Percentiles rank a stretch among this genome's conserved stretches.
These are phyloP conservation scores for Synanthedon vespiformis DNA, from an alignment of 2,888 invertebrate species.

Conservation along the genomic window DNA sequence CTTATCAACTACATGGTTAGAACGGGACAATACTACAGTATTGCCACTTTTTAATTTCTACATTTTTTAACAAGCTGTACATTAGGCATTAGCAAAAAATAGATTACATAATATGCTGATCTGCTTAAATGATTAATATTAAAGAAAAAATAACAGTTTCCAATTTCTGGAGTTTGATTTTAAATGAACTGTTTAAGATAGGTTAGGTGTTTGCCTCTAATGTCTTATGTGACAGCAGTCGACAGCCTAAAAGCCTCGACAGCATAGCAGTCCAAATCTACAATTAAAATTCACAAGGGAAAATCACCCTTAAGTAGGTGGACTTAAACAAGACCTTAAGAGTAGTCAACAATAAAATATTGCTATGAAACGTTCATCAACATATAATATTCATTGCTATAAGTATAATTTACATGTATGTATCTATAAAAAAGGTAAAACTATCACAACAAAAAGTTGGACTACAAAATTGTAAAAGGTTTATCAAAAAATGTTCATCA, in stretches of 20 bases:
- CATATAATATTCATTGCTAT: conserved; percentile 29
- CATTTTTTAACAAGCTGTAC: no score
- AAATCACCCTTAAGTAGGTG: neutral
- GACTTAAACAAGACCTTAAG: conserved; percentile 47
- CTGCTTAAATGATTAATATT: no score
- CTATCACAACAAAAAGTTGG: conserved; percentile 13
- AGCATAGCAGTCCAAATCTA: neutral
- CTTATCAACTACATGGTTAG: no score
- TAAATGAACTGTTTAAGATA: no score
- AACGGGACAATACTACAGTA: no score
- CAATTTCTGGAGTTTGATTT: no score
- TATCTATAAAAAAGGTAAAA: conserved; percentile 49
- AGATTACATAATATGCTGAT: no score
- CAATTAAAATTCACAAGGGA: neutral
- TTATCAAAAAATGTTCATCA: neutral
- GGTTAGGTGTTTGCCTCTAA: neutral
- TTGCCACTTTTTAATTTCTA: no score
- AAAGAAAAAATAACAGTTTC: no score
- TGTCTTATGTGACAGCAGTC: neutral
- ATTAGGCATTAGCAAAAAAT: no score
- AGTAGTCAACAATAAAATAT: conserved; percentile 66
- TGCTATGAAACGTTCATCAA: conserved; percentile 46
- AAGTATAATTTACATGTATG: conserved; percentile 19
- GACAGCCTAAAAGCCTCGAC: neutral
- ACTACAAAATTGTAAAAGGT: neutral